These are phyloP conservation scores for Tragelaphus eurycerus DNA, from an alignment of 2,797 vertebrate species.

Conservation along the genomic window DNA sequence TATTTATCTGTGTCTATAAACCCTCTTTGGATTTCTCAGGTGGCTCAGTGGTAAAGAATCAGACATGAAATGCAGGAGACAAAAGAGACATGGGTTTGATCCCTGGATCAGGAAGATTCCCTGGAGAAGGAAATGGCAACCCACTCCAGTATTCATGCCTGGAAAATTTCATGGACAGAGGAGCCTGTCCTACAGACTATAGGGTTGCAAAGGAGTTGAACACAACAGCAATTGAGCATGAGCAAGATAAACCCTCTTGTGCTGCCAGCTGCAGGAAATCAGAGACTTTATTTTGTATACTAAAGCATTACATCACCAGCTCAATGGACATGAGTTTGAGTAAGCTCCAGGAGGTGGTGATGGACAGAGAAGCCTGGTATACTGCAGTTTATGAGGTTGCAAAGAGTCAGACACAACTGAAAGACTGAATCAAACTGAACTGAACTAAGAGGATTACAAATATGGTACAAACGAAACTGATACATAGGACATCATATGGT, in stretches of 20 bases:
- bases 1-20: neutral
- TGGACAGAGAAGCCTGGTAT: neutral
- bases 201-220: fast-evolving
- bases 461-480: too few relatives aligned
- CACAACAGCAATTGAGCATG: neutral
- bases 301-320: neutral
- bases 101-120: neutral
- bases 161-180: neutral
- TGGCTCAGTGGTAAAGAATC: neutral
- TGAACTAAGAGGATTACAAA: neutral
- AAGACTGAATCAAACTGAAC: neutral
- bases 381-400: neutral
- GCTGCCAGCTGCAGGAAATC: neutral
- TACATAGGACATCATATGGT: neutral
- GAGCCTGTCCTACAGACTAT: neutral
- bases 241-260: neutral
- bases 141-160: neutral
- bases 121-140: neutral
- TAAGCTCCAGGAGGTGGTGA: neutral
- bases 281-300: neutral
- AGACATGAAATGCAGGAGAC: neutral
- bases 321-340: neutral
- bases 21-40: neutral
- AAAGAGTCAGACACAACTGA: neutral
- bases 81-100: neutral